Evolutionary conservation across 2,888 invertebrate genomes (phyloP).

Genomic region (Drosophila cognata): DNA sequence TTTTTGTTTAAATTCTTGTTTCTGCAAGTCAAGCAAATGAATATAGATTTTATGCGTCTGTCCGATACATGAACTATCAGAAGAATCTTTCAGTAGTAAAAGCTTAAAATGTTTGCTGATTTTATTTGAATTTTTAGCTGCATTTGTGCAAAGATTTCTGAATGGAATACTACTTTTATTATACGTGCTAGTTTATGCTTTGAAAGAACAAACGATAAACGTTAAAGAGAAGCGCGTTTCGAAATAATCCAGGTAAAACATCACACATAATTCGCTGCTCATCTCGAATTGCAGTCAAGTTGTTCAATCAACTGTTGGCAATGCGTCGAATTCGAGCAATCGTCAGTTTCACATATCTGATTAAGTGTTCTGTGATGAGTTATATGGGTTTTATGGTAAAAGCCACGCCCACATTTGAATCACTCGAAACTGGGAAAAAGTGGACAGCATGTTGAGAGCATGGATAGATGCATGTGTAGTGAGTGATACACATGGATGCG

Average conservation of each 20-base stretch:
- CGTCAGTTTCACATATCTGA: slow-evolving; percentile 26
- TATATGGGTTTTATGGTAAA: slow-evolving; percentile 22
- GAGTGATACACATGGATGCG: background rate
- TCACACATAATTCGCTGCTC: background rate
- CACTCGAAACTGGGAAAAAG: slow-evolving; percentile 6
- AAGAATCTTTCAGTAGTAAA: background rate
- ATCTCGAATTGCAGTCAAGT: slow-evolving; percentile 31
- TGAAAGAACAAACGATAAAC: background rate
- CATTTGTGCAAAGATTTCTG: background rate
- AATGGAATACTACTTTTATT: too few species aligned
- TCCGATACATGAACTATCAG: background rate
- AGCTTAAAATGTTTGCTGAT: background rate
- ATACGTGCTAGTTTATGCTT: background rate
- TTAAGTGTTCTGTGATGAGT: slow-evolving; percentile 31
- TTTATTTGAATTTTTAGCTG: background rate
- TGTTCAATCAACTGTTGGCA: slow-evolving; percentile 33
- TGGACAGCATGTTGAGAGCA: slow-evolving; percentile 26
- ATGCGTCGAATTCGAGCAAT: slow-evolving; percentile 8
- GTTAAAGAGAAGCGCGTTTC: background rate
- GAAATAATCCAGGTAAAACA: background rate
- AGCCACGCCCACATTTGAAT: slow-evolving; percentile 16
- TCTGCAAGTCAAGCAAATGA: background rate
- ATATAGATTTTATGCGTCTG: background rate
- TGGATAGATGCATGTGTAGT: background rate
- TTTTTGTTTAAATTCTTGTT: background rate